These are phyloP conservation scores for Junonia oenone DNA, from an alignment of 2,888 invertebrate genomes.

Conservation along the genomic window DNA sequence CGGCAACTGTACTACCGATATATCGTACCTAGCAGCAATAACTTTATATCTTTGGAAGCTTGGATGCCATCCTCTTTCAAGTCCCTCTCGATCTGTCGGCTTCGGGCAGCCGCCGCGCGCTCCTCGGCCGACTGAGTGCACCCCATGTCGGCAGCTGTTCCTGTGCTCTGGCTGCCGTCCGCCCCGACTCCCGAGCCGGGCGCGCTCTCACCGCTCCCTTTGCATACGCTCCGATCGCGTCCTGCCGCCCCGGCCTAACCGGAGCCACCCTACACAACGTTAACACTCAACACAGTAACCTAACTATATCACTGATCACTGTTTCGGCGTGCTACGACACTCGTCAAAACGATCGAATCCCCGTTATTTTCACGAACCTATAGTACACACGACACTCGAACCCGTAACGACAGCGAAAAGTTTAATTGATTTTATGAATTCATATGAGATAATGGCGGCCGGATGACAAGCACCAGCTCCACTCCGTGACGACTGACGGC, in stretches of 20 bases:
- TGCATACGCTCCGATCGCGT: constrained; percentile 73
- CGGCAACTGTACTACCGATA: constrained; percentile 24
- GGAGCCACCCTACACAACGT: constrained; percentile 71
- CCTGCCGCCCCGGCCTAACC: constrained; percentile 65
- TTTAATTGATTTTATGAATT: constrained; percentile 74
- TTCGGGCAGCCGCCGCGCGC: constrained; percentile 97
- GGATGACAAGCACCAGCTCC: constrained; percentile 80
- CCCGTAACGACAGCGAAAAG: constrained; percentile 61
- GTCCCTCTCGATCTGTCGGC: constrained; percentile 98
- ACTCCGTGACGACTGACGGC: constrained; percentile 81
- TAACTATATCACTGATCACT: constrained; percentile 68
- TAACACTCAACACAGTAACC: constrained; percentile 70
- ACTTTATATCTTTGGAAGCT: constrained; percentile 99
- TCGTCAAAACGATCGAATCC: constrained; percentile 37
- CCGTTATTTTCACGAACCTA: constrained; percentile 41
- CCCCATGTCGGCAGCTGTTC: constrained; percentile 89
- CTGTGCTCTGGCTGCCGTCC: constrained; percentile 71
- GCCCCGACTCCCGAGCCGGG: constrained; percentile 78
- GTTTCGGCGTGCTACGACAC: constrained; percentile 36
- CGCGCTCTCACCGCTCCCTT: constrained; percentile 81
- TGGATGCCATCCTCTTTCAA: constrained; percentile 99
- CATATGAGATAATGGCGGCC: constrained; percentile 82
- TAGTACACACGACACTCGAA: constrained; percentile 52
- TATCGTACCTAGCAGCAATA: constrained; percentile 94
- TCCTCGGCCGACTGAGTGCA: constrained; percentile 99